Evolutionary conservation across 2,797 vertebrate species (phyloP).

Genomic region (Tenualosa ilisha): DNA sequence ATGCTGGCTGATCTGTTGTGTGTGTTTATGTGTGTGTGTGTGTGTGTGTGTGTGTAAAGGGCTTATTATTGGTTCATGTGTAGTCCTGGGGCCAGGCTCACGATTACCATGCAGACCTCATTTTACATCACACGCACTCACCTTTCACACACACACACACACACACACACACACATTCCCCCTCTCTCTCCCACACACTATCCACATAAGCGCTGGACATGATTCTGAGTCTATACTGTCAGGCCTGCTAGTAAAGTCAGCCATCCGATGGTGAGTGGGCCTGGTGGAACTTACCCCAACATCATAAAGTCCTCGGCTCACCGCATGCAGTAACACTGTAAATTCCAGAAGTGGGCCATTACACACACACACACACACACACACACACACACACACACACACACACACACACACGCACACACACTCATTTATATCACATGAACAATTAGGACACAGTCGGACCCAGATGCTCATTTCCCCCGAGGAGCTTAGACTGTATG

Average conservation of each 20-base stretch:
- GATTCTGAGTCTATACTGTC: neutral
- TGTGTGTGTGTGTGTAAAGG: too few species aligned
- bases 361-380: too few species aligned
- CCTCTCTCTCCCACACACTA: neutral
- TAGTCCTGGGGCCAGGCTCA: neutral
- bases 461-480: constrained; percentile 6
- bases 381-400: too few species aligned
- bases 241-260: constrained; percentile 10
- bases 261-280: neutral
- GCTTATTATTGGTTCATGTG: neutral
- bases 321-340: neutral
- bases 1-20: neutral
- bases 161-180: neutral
- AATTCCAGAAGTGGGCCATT: neutral
- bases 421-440: constrained; percentile 12
- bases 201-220: neutral
- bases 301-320: neutral
- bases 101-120: neutral
- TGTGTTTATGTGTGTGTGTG: too few species aligned
- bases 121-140: constrained; percentile 11
- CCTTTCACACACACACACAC: neutral
- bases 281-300: neutral
- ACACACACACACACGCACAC: too few species aligned
- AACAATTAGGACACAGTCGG: constrained; percentile 3
- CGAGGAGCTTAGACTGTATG: neutral